Conservation (phyloP, 2,113 vertebrate genomes). For the Actenoides hombroni region DNA sequence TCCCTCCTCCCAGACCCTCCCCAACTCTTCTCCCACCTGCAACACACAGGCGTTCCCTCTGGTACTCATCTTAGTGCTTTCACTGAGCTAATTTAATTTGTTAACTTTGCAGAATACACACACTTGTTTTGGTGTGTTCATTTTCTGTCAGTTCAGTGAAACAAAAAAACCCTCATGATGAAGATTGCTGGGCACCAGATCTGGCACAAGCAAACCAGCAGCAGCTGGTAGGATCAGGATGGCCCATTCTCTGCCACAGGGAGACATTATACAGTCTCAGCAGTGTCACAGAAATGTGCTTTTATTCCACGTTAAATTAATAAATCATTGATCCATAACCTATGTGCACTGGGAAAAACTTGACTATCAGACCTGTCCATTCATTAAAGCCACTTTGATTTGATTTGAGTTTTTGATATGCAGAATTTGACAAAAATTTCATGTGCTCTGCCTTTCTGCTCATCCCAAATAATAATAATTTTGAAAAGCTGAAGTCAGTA, state of each 20-base stretch:
- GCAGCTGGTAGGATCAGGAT: neutral
- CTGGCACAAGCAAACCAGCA: neutral
- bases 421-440: neutral
- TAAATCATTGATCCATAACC: neutral
- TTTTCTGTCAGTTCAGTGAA: neutral
- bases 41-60: neutral
- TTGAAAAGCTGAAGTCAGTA: neutral
- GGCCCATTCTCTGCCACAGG: neutral
- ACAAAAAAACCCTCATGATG: neutral
- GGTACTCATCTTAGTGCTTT: rapidly evolving
- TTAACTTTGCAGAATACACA: neutral
- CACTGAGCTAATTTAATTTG: neutral
- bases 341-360: neutral
- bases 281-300: neutral
- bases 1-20: neutral
- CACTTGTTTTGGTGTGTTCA: neutral
- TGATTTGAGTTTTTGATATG: neutral
- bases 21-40: neutral
- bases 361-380: neutral
- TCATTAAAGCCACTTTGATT: neutral
- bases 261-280: neutral
- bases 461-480: neutral
- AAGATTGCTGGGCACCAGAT: neutral
- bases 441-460: neutral
- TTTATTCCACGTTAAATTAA: neutral